Base-by-base conservation (phyloP, 1,140 invertebrate genomes). In the Sweltsa coloradensis region DNA sequence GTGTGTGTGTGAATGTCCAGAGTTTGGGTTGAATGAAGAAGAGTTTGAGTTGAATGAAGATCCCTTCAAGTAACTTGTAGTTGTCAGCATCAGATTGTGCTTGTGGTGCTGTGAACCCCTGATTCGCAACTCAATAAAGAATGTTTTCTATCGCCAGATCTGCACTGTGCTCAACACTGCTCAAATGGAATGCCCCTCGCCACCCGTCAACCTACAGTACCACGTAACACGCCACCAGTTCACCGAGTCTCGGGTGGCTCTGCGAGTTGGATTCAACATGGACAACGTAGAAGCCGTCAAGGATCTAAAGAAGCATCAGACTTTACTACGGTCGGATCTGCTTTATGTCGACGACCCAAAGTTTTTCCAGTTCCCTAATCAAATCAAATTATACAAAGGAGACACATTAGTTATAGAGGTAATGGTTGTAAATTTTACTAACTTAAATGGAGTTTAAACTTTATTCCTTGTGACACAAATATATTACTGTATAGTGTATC, bases 151-250 rank as follows among this genome's bases (percentile, higher is more conserved):
- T 52, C 58, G 57, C 19, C 53, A 75, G 70, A 57, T 63, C 21
- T 98, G 94, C 64, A 73, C 73, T 19, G 88, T 96, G 9, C 64
- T 93, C 11, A 94, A 88, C 68, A 72, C 82, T 11, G 89, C 83
- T 45, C 83, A 88, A 66, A 96, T 98, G 89, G 85, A 90, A 63
- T 98, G 94, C 62, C 89, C 89, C 0, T 91, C 90, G 53, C 94
- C 94, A 16, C 77, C 86, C 2, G 78, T 91, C 4, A 80, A 81
- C 60, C 55, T 64, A 21, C 71, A 71, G 45, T 61, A 72, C 14
- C 46, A 24, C 9, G 26, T 26, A 5, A 21, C 29, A 16, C 36
- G 24, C 23, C 40, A 47, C 14, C 41, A 40, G 25, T n/a, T 55
- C 2, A 65, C 61, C 23, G 71, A 79, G 55, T 71, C 72, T 0